Conservation (phyloP, 2,113 vertebrate genomes). For the Gambusia affinis region DNA sequence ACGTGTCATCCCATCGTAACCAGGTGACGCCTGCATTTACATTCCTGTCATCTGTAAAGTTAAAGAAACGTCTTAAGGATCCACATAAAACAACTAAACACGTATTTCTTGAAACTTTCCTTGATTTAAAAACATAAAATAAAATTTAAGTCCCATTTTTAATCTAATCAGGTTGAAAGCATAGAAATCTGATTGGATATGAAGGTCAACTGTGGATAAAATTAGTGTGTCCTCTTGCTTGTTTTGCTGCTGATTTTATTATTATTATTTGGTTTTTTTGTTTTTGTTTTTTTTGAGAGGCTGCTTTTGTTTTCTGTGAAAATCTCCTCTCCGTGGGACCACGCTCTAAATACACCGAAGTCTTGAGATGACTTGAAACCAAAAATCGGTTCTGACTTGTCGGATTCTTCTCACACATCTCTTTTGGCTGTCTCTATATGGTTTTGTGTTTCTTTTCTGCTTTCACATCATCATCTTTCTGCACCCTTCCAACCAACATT, state of each 20-base stretch:
- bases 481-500: not conserved
- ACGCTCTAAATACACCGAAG: not conserved
- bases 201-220: not conserved
- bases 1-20: constrained; percentile 9
- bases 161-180: not conserved
- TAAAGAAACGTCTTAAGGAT: not conserved
- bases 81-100: too few relatives aligned
- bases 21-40: not conserved
- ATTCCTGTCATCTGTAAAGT: not conserved
- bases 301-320: not conserved
- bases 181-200: not conserved
- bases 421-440: too few relatives aligned
- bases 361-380: not conserved
- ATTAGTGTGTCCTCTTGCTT: not conserved
- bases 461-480: constrained; percentile 1
- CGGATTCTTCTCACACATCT: not conserved
- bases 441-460: not conserved
- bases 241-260: constrained; percentile 18
- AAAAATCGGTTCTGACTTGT: not conserved
- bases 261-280: too few relatives aligned
- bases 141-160: not conserved
- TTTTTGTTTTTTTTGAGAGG: not conserved
- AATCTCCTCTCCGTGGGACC: not conserved
- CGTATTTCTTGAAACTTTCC: too few relatives aligned
- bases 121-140: too few relatives aligned